These are phyloP conservation scores for Trichopoda pennipes DNA, from an alignment of 2,888 invertebrate genomes.

Conservation along the genomic window DNA sequence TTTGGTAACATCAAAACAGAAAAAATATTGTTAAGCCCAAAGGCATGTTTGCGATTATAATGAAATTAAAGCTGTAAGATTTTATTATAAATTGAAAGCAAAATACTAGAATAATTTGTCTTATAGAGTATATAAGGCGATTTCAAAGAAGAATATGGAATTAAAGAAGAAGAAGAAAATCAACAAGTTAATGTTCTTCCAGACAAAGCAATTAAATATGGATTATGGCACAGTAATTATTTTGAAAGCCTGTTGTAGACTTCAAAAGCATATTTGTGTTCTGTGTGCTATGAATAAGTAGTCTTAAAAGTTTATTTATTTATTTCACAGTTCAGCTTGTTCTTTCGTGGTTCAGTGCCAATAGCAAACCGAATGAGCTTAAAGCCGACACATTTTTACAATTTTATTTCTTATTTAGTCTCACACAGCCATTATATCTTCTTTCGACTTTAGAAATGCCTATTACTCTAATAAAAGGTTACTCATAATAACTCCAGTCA, in stretches of 20 bases:
- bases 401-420: too few species aligned
- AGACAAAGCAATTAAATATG: neutral
- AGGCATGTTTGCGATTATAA: conserved; percentile 43
- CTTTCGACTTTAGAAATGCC: too few species aligned
- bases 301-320: too few species aligned
- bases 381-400: too few species aligned
- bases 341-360: too few species aligned
- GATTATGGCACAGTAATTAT: neutral
- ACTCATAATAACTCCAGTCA: too few species aligned
- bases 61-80: conserved; percentile 38
- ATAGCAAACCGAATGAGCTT: too few species aligned
- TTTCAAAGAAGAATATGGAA: conserved; percentile 5
- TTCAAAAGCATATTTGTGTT: too few species aligned
- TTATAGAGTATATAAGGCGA: neutral
- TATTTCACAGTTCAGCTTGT: too few species aligned
- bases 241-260: neutral
- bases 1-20: conserved; percentile 5
- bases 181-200: conserved; percentile 21
- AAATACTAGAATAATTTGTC: neutral
- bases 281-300: neutral
- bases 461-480: too few species aligned
- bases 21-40: conserved; percentile 8
- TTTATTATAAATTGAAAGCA: conserved; percentile 12
- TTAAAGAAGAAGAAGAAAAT: neutral
- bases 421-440: too few species aligned